phyloP scores from a whole-genome alignment of 2,797 vertebrate species.

The Diplodus puntazzo region DNA sequence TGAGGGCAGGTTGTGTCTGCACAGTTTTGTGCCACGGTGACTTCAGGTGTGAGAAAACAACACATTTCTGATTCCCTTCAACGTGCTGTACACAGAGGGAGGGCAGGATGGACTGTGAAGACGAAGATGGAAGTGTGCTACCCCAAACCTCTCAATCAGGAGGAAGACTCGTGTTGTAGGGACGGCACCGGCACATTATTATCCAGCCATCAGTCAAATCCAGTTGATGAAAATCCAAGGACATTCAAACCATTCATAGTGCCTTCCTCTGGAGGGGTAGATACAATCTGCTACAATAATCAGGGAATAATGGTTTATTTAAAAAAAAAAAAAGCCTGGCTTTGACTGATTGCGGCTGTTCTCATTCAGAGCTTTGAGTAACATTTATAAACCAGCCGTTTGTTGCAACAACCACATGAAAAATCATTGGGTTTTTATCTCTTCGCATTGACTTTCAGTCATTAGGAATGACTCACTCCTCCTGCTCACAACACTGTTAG shows the following conservation, averaged over 20 bases:
- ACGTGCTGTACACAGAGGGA: conserved; percentile 32
- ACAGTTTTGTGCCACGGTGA: conserved; percentile 73
- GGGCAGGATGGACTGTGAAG: conserved; percentile 41
- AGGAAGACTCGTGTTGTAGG: conserved; percentile 55
- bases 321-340: conserved; percentile 54
- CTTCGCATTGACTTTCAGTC: conserved; percentile 38
- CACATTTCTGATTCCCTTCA: conserved; percentile 48
- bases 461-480: conserved; percentile 45
- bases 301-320: conserved; percentile 73
- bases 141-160: conserved; percentile 59
- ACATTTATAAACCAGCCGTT: conserved; percentile 50
- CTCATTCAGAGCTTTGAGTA: conserved; percentile 46
- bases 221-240: conserved; percentile 73
- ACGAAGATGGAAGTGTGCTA: conserved; percentile 51
- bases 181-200: conserved; percentile 52
- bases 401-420: conserved; percentile 41
- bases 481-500: conserved; percentile 24
- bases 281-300: conserved; percentile 76
- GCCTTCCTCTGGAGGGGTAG: conserved; percentile 87
- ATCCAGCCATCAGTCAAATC: conserved; percentile 82
- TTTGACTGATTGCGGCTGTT: conserved; percentile 77
- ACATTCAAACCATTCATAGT: conserved; percentile 83
- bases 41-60: conserved; percentile 72
- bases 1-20: conserved; percentile 50
- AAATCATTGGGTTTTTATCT: conserved; percentile 23